phyloP scores from a whole-genome alignment of 2,888 invertebrate species.

The Synanthedon formicaeformis region DNA sequence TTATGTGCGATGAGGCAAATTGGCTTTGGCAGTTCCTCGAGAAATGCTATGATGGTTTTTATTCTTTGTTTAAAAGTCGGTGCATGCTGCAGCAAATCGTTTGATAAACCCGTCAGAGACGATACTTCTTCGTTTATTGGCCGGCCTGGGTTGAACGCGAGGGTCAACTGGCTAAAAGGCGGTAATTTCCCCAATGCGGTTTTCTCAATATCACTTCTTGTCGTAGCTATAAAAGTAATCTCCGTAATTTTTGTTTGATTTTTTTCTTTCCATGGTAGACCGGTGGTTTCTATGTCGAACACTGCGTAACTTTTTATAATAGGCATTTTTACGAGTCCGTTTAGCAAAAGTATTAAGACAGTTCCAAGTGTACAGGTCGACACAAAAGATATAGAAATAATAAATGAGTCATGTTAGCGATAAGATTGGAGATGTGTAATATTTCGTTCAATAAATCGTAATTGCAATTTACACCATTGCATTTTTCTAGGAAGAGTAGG shows the following conservation, averaged over 20 bases:
- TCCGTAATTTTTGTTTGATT: constrained; percentile 76
- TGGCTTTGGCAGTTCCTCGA: constrained; percentile 74
- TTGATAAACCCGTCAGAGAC: constrained; percentile 73
- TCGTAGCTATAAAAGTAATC: constrained; percentile 74
- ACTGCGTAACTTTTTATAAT: constrained; percentile 73
- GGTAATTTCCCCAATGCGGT: constrained; percentile 48
- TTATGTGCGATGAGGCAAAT: constrained; percentile 87
- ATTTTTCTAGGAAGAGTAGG: no score
- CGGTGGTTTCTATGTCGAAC: constrained; percentile 80
- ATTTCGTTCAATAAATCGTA: no score
- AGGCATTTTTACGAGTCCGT: constrained; percentile 1
- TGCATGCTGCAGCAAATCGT: constrained; percentile 73
- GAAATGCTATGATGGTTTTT: constrained; percentile 70
- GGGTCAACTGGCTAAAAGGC: constrained; percentile 75
- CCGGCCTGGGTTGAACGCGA: constrained; percentile 77
- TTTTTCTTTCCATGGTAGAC: constrained; percentile 69
- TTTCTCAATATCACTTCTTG: constrained; percentile 56
- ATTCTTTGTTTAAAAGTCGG: constrained; percentile 71
- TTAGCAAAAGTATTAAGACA: no score
- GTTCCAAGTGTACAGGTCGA: no score
- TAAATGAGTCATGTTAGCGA: no score
- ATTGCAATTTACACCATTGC: no score
- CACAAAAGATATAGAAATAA: no score
- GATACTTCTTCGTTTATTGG: constrained; percentile 52
- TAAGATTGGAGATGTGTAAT: no score